Conservation (phyloP, 2,797 vertebrate species). For the Eupleurogrammus muticus region DNA sequence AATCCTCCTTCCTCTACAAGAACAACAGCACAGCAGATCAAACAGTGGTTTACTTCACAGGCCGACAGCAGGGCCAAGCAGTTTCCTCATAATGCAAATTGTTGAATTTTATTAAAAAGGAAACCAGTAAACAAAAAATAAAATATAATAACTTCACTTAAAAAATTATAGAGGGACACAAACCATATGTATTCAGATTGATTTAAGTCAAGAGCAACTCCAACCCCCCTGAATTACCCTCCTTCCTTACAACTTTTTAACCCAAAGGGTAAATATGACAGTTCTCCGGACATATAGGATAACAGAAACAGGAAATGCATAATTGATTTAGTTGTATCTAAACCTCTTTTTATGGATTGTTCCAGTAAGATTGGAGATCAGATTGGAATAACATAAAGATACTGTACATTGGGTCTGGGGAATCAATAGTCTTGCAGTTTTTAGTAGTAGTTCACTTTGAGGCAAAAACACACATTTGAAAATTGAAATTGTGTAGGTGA, state of each 20-base stretch:
- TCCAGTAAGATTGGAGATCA: conserved; percentile 27
- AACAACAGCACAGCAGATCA: conserved; percentile 53
- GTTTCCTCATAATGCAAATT: conserved; percentile 7
- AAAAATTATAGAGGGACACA: conserved; percentile 5
- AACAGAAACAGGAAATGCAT: conserved; percentile 28
- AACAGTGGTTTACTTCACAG: conserved; percentile 31
- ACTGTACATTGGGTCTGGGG: background rate
- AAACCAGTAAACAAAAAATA: conserved; percentile 11
- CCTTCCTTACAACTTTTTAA: background rate
- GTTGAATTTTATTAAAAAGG: conserved; percentile 19
- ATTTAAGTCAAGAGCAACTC: background rate
- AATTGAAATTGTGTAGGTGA: background rate
- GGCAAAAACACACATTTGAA: conserved; percentile 31
- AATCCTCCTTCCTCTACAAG: conserved; percentile 68
- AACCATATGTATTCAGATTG: background rate
- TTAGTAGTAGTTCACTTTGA: conserved; percentile 5
- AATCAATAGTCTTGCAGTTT: conserved; percentile 15
- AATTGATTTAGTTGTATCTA: conserved; percentile 43
- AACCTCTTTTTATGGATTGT: conserved; percentile 23
- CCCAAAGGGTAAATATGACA: conserved; percentile 18
- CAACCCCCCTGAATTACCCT: background rate
- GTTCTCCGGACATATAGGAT: conserved; percentile 18
- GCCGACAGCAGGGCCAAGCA: conserved; percentile 6
- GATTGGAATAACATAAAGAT: conserved; percentile 21
- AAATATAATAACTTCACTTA: background rate